Evolutionary conservation across 2,888 invertebrate species (phyloP).

Genomic region (Rosalia funebris): DNA sequence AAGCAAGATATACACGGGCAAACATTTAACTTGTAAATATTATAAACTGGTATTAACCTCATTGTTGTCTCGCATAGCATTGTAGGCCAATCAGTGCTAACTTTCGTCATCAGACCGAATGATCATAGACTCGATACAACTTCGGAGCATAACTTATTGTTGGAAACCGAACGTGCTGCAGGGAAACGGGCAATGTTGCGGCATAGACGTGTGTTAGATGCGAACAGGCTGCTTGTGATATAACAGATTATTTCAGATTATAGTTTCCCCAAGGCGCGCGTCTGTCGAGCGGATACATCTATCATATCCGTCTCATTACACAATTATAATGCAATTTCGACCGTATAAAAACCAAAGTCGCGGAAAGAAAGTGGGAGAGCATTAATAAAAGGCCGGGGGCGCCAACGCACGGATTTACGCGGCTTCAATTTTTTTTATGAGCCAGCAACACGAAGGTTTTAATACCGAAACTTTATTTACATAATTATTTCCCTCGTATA

Average conservation of each 20-base stretch:
- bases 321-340: constrained; percentile 18
- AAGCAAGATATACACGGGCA: no score
- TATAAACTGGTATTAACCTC: constrained; percentile 26
- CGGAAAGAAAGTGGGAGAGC: background rate
- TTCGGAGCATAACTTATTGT: constrained; percentile 13
- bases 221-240: background rate
- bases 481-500: no score
- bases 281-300: constrained; percentile 9
- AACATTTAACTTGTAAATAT: no score
- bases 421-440: background rate
- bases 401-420: background rate
- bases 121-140: constrained; percentile 10
- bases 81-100: background rate
- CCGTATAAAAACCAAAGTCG: constrained; percentile 7
- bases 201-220: background rate
- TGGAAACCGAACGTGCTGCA: constrained; percentile 20
- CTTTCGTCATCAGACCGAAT: background rate
- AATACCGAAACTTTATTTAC: background rate
- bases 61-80: constrained; percentile 7
- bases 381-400: background rate
- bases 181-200: background rate
- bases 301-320: constrained; percentile 19
- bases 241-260: constrained; percentile 21
- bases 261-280: background rate
- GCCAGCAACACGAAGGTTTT: background rate